Base-by-base conservation (phyloP, 1,140 invertebrate genomes). In the Trichogramma pretiosum region DNA sequence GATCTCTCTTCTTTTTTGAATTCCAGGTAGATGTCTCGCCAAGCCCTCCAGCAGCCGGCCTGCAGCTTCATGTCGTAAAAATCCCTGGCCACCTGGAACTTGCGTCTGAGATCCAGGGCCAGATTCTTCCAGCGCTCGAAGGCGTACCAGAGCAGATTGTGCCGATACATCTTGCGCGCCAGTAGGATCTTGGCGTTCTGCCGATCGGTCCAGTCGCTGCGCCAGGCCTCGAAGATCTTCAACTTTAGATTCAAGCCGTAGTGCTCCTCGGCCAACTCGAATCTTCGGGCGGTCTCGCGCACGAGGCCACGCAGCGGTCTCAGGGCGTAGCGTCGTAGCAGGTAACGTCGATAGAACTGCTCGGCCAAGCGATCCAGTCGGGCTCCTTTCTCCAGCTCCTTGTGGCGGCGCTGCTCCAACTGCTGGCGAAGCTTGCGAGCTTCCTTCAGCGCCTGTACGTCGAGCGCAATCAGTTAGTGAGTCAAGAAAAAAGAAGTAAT, bases 51-150 rank as follows among this genome's bases (percentile, higher is more conserved):
- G n/a, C 40, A 59, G 22, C 49, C 54, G 1, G 39, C 51, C 48
- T 59, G 50, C 3, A 70, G 13, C 50, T 59, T 64, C 49, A 65
- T 57, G 11, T 69, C 63, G 10, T 46, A 57, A 46, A 67, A 69
- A 42, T 70, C 65, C 24, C 21, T 38, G 5, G 68, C 67, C 0
- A 67, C 64, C 49, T 69, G 63, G 3, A 43, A 43, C 16, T 65
- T 67, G 14, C 40, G 38, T n/a, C 32, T 63, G 3, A 48, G 41
- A 10, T 59, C 49, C 11, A 48, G 49, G 0, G 46, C 24, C 4
- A 45, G n/a, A 1, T 53, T 19, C 23, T 46, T 58, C 68, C 67
- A 72, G 18, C 55, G 11, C 14, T 22, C 37, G 36, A 69, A 62
- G 0, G 24, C 14, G 0, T 52, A 36, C 35, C 38, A 48, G 5